Evolutionary conservation across 1,140 invertebrate genomes (phyloP), one percentile per base, ranked within the genome.

Genomic region (Drosophila sproati): DNA sequence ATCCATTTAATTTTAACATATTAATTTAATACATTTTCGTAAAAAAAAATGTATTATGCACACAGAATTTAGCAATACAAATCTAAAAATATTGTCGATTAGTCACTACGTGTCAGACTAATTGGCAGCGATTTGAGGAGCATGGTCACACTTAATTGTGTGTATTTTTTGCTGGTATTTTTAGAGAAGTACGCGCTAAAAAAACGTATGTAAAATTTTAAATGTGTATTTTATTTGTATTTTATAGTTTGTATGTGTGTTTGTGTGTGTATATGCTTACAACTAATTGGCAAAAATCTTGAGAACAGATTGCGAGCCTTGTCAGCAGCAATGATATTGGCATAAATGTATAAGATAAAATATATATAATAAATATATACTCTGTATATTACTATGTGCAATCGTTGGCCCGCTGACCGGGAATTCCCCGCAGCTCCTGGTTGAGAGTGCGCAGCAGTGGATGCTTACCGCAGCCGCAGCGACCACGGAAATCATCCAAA

Each of bases 401-500:
- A 75, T 93, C 91, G 54, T 90, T 89, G 20, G 90, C 73, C 2
- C 93, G 90, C 68, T 93, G 92, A 34, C 93, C 88, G 4, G 93
- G 78, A n/a, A 93, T 93, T 37, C 93, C 93, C 39, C 93, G 80
- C 1, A 95, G 82, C 66, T 94, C 94, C 55, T 94, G 93, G 59
- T 94, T 94, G 12, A 95, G 81, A 1, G 94, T 94, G n/a, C 93
- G 92, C 3, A 95, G 87, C 3, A 95, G 78, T 0, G 94, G 94
- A 82, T 93, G 91, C 47, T 93, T 91, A 55, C 95, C 95, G 86
- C 95, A 96, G 3, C 94, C 94, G 82, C 96, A 96, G 5, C 86
- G 89, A 56, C 95, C 95, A 37, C 93, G 93, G 93, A 96, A 97
- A 86, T 97, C 96, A 79, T 97, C 97, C 63, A 97, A 92, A 88